phyloP scores from a whole-genome alignment of 2,797 vertebrate genomes.

The Cirrhinus mrigala region DNA sequence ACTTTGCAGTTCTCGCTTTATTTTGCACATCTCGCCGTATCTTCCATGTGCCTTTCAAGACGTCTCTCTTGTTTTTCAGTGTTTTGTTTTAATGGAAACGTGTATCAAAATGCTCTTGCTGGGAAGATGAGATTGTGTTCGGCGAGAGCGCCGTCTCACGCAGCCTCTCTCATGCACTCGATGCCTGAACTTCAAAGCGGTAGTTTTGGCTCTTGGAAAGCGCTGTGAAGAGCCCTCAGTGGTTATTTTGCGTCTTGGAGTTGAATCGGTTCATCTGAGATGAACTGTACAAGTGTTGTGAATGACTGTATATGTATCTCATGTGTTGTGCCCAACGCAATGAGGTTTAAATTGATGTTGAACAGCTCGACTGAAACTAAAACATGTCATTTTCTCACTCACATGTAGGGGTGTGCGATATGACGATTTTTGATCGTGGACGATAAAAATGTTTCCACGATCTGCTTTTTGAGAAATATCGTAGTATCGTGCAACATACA shows the following conservation, averaged over 20 bases:
- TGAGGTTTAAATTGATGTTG: background rate
- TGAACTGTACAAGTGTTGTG: background rate
- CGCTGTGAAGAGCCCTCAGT: background rate
- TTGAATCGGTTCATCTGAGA: slow-evolving; percentile 12
- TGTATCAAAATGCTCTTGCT: slow-evolving; percentile 29
- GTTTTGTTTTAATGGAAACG: slow-evolving; percentile 35
- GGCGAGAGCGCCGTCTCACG: background rate
- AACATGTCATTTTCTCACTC: background rate
- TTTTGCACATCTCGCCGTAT: background rate
- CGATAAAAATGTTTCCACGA: no score
- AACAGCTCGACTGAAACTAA: background rate
- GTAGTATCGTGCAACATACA: no score
- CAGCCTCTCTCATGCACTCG: background rate
- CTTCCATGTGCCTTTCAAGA: slow-evolving; percentile 16
- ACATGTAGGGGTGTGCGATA: no score
- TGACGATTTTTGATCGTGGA: no score
- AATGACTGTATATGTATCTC: slow-evolving; percentile 2
- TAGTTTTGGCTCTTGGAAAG: slow-evolving; percentile 5
- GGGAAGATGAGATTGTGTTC: slow-evolving; percentile 27
- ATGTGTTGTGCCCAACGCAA: background rate
- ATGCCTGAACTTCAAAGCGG: slow-evolving; percentile 21
- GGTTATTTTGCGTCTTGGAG: slow-evolving; percentile 22
- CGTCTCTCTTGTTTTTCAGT: slow-evolving; percentile 15
- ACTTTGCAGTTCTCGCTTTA: background rate
- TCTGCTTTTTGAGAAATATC: no score